Percentiles rank a stretch among this genome's conserved stretches.
phyloP scores from a whole-genome alignment of 2,888 invertebrate genomes.

The Hydriomena furcata region DNA sequence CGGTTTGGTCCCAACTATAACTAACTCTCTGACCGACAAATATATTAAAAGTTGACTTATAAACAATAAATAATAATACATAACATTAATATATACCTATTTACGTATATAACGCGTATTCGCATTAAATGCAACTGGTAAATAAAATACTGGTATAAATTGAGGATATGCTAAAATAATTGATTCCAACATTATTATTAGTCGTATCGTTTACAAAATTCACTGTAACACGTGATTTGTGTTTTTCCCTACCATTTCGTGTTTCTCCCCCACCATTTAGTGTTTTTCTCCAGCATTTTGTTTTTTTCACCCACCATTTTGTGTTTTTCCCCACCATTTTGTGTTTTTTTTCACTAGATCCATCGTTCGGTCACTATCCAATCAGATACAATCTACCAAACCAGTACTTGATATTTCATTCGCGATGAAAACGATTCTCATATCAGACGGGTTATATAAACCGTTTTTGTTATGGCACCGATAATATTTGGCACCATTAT shows the following conservation, averaged over 20 bases:
- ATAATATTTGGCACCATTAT: constrained; percentile 33
- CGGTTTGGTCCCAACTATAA: constrained; percentile 76
- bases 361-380: background rate
- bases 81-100: constrained; percentile 52
- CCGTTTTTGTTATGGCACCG: constrained; percentile 25
- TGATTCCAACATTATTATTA: constrained; percentile 56
- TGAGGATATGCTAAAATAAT: constrained; percentile 75
- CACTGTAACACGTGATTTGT: no score
- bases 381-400: constrained; percentile 33
- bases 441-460: constrained; percentile 2
- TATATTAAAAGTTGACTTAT: constrained; percentile 26
- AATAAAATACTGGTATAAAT: constrained; percentile 60
- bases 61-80: constrained; percentile 40
- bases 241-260: background rate
- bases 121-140: constrained; percentile 67
- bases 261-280: no score
- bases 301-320: no score
- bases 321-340: background rate
- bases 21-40: constrained; percentile 23
- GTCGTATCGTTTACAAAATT: no score
- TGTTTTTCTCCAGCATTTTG: no score
- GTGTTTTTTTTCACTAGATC: background rate
- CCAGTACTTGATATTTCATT: constrained; percentile 20
- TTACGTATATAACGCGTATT: constrained; percentile 70
- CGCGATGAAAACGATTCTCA: background rate